A percentile compares a stretch with the other conserved stretches of the same genome.
Conservation (phyloP, 2,888 invertebrate genomes). For the Torymus aiolomorphi region DNA sequence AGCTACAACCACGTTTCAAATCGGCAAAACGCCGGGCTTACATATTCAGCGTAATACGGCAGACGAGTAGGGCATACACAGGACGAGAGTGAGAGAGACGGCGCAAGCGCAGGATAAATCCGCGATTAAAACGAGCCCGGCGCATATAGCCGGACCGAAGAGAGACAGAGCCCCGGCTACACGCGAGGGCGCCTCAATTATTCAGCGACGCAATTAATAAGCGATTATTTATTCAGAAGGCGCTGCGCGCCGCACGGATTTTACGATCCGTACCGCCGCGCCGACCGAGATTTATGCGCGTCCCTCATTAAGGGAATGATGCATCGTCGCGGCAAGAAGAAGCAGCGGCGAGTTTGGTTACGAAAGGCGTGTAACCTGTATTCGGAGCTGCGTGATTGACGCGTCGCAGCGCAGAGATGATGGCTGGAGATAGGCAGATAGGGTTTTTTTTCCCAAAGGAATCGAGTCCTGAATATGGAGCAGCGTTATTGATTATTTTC, state of each 20-base stretch:
- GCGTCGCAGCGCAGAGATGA: too few relatives aligned
- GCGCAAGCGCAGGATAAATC: neutral
- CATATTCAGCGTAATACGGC: conserved; percentile 1
- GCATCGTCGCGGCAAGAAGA: neutral
- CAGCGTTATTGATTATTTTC: too few relatives aligned
- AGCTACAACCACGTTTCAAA: neutral
- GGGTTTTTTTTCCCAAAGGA: too few relatives aligned
- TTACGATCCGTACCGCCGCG: neutral
- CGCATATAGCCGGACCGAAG: neutral
- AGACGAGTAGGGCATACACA: neutral
- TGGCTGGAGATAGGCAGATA: too few relatives aligned
- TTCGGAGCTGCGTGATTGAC: too few relatives aligned
- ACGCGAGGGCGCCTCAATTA: conserved; percentile 32
- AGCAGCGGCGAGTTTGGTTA: neutral
- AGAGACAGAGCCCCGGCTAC: neutral
- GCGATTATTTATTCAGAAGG: conserved; percentile 50
- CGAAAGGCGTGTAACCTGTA: neutral
- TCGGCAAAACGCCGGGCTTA: neutral
- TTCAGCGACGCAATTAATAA: conserved; percentile 55
- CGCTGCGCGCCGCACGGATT: conserved; percentile 7
- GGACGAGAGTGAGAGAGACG: neutral
- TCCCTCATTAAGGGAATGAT: conserved; percentile 34
- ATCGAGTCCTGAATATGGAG: too few relatives aligned
- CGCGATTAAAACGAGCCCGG: conserved; percentile 30
- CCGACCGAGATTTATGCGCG: conserved; percentile 24